phyloP scores from a whole-genome alignment of 2,113 vertebrate genomes.

The Erpornis zantholeuca region DNA sequence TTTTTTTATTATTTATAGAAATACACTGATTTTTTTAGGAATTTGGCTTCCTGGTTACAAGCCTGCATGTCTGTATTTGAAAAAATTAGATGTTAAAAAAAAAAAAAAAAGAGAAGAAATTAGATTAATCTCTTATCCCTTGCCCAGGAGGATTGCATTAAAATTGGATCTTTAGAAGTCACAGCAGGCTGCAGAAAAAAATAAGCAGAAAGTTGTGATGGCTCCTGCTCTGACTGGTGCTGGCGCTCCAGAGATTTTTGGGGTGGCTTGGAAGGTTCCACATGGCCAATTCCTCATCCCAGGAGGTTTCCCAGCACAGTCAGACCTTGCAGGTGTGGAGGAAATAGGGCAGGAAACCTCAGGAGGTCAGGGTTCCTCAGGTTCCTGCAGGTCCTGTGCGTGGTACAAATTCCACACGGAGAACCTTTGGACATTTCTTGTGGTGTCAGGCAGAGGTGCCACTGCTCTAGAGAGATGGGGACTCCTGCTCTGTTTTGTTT shows the following conservation, averaged over 20 bases:
- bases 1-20: background rate
- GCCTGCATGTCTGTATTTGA: background rate
- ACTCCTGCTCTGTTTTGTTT: background rate
- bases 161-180: background rate
- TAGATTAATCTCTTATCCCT: background rate
- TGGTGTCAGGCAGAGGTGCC: background rate
- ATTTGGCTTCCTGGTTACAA: background rate
- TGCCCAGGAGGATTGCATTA: background rate
- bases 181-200: background rate
- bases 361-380: background rate
- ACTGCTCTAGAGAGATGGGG: background rate
- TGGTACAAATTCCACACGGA: background rate
- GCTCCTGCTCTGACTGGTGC: background rate
- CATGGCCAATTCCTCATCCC: background rate
- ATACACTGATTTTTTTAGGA: background rate
- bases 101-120: background rate
- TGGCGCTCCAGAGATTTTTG: background rate
- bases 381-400: rapidly evolving
- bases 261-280: background rate
- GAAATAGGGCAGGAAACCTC: background rate
- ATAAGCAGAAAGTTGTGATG: background rate
- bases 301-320: background rate
- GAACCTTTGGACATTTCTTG: background rate
- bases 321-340: background rate
- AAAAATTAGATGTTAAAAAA: background rate